A percentile compares a stretch with the other conserved stretches of the same genome.
Conservation (phyloP, 2,888 invertebrate genomes). For the Pelosia muscerda region DNA sequence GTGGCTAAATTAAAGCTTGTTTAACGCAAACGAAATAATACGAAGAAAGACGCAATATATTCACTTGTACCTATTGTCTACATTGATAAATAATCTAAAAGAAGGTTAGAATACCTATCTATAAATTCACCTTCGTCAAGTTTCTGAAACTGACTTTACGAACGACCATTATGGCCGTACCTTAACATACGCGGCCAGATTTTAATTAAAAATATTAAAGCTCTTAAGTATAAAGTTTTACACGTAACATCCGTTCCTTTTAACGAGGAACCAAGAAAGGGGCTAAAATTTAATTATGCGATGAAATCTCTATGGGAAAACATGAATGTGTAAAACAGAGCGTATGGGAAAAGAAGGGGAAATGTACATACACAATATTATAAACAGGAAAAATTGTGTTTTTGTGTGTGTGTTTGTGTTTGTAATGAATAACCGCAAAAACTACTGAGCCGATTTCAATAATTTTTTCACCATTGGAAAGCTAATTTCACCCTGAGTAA, state of each 20-base stretch:
- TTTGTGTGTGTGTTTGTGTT: too few species aligned
- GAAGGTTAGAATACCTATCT: too few species aligned
- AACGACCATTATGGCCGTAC: background rate
- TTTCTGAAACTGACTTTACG: background rate
- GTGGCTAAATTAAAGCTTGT: too few species aligned
- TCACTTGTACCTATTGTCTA: too few species aligned
- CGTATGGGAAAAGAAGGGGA: background rate
- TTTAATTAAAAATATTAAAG: slow-evolving; percentile 14
- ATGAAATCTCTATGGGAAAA: slow-evolving; percentile 9
- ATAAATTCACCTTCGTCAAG: background rate
- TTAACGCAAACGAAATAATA: too few species aligned
- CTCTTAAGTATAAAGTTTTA: slow-evolving; percentile 6
- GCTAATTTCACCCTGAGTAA: too few species aligned
- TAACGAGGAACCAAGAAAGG: slow-evolving; percentile 4
- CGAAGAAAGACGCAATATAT: too few species aligned
- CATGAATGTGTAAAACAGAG: background rate
- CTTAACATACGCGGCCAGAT: background rate
- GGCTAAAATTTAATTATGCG: background rate
- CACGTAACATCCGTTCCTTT: background rate
- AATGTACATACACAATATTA: background rate
- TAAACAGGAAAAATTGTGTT: too few species aligned
- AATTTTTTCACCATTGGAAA: too few species aligned
- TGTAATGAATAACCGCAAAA: too few species aligned
- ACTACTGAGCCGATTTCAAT: too few species aligned
- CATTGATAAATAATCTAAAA: too few species aligned